Conservation (phyloP, 2,888 invertebrate genomes). For the Cataglyphis livida region DNA sequence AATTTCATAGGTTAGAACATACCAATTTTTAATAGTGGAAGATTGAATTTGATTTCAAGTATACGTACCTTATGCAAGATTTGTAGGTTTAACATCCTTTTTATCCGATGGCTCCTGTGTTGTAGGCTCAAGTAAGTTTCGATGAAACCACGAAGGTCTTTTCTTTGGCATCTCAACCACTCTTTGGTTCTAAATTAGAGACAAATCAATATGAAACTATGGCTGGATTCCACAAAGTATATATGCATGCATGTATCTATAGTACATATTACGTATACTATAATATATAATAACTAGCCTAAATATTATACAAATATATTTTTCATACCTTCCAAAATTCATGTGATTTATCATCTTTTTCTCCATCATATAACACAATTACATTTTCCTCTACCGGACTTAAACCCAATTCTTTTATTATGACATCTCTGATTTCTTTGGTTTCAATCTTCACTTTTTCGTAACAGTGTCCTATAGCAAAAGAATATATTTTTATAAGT, state of each 20-base stretch:
- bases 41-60: background rate
- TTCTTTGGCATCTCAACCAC: conserved; percentile 95
- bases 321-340: conserved; percentile 84
- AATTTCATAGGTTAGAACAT: background rate
- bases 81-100: conserved; percentile 90
- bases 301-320: conserved; percentile 19
- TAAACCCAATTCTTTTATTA: conserved; percentile 90
- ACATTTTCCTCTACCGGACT: conserved; percentile 94
- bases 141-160: conserved; percentile 95
- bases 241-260: too few species aligned
- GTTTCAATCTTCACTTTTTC: conserved; percentile 94
- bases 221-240: too few species aligned
- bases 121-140: conserved; percentile 92
- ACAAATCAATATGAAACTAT: background rate
- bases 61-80: conserved; percentile 11
- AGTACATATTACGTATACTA: too few species aligned
- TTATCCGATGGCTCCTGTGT: conserved; percentile 90
- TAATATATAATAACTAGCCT: too few species aligned
- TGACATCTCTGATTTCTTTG: conserved; percentile 91
- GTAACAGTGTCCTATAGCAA: conserved; percentile 92
- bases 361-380: conserved; percentile 94
- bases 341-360: conserved; percentile 88
- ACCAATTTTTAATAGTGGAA: background rate
- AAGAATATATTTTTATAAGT: background rate
- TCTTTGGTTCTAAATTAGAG: conserved; percentile 87